Evolutionary conservation across 2,888 invertebrate genomes (phyloP), one percentile per base, ranked within the genome.

Genomic region (Cheilosia pagana): DNA sequence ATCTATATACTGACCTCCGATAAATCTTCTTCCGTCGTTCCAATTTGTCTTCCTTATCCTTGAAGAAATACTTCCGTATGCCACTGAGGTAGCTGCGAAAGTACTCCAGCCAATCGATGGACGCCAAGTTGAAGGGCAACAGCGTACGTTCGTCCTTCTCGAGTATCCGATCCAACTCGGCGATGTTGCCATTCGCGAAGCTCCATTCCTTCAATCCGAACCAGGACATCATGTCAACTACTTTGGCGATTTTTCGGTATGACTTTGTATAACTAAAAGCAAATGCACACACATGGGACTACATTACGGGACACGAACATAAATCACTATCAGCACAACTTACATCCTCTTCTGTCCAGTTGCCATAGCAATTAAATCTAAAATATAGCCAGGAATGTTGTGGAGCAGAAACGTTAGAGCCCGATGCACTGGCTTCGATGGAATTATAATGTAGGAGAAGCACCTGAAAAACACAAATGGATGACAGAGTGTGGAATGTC

Each of bases 91-190:
- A 96, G 72, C 92, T 93, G 85, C 93, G 92, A 88, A 95, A 94
- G 90, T 95, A 96, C 62, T 92, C 90, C 55, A 93, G 90, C 96
- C 96, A 96, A 89, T 95, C 92, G 81, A 96, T 93, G 65, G 93
- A 92, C 39, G 92, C 92, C 79, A 95, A 93, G 89, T 94, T 94
- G 89, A 96, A 95, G 88, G 91, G 90, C 81, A 92, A 88, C 86
- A 89, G 82, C 67, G 88, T 86, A 31, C 89, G 89, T 25, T 88
- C 88, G 78, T 89, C 89, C 39, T 74, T 86, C 4, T 88, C 87
- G 78, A 92, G 87, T 83, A 89, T 87, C n/a, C 88, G 88, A 86
- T 91, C 89, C 88, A 92, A 87, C 87, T 91, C 89, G 75, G 89
- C 88, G 87, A 92, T 91, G 87, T 92, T 92, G 65, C 87, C 87